Percentiles rank a stretch among this genome's conserved stretches.
Evolutionary conservation across 2,113 vertebrate species (phyloP).

Genomic region (Spermophilus dauricus): DNA sequence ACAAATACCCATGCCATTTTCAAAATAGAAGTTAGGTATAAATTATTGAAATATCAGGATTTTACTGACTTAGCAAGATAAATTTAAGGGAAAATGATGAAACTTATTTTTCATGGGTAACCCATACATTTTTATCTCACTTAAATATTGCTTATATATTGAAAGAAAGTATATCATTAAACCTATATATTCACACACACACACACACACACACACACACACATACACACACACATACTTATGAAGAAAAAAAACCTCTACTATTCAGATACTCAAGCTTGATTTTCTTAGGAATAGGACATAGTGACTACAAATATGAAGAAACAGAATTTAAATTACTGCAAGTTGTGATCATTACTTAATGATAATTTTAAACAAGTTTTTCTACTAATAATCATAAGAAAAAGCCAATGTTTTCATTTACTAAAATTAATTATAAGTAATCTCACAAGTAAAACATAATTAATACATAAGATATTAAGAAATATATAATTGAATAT

Average conservation of each 20-base stretch:
- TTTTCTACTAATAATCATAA: not conserved
- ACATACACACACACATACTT: not conserved
- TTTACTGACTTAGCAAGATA: conserved; percentile 32
- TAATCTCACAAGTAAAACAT: not conserved
- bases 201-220: not conserved
- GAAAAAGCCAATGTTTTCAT: not conserved
- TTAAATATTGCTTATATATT: not conserved
- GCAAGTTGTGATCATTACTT: no score
- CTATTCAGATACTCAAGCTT: no score
- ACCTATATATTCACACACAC: no score
- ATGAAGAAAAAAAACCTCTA: not conserved
- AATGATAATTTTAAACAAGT: not conserved
- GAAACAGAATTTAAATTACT: no score
- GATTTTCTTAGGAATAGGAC: not conserved
- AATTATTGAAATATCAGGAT: conserved; percentile 48
- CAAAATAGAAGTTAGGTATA: not conserved
- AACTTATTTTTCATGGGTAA: not conserved
- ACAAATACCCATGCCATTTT: conserved; percentile 41
- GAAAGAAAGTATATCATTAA: not conserved
- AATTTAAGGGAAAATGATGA: conserved; percentile 29
- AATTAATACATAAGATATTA: not conserved
- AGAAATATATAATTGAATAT: not conserved
- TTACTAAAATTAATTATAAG: not conserved
- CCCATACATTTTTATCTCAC: not conserved
- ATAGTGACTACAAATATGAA: not conserved